phyloP scores from a whole-genome alignment of 2,113 vertebrate species.

The Hippoglossus stenolepis region DNA sequence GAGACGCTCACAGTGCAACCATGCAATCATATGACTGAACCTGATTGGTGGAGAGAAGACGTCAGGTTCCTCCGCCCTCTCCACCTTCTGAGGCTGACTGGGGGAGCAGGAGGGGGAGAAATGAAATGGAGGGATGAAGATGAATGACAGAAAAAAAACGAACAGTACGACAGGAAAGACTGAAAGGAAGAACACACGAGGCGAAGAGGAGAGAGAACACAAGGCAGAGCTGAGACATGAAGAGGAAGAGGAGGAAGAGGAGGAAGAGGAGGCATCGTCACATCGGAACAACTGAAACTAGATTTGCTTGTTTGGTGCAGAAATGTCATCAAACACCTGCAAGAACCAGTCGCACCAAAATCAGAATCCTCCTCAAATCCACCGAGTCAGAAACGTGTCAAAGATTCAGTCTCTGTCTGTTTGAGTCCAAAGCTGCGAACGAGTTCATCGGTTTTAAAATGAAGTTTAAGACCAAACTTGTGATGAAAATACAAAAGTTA shows the following conservation, averaged over 20 bases:
- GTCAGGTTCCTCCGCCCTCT: conserved; percentile 77
- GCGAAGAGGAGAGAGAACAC: neutral
- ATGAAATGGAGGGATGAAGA: neutral
- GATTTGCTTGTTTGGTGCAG: too few species aligned
- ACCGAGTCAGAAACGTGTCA: too few species aligned
- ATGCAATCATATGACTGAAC: conserved; percentile 70
- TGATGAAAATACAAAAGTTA: too few species aligned
- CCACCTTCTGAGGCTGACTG: conserved; percentile 82
- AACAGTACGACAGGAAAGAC: neutral
- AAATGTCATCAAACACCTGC: too few species aligned
- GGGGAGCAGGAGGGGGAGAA: conserved; percentile 3
- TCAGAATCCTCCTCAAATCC: too few species aligned
- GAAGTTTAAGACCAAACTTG: too few species aligned
- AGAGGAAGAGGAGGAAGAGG: neutral
- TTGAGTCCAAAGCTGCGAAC: too few species aligned
- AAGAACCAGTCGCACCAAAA: too few species aligned
- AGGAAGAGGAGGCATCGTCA: neutral
- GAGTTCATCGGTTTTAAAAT: too few species aligned
- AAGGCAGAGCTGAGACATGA: neutral
- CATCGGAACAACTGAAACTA: too few species aligned
- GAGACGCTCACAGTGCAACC: conserved; percentile 31
- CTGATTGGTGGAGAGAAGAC: conserved; percentile 83
- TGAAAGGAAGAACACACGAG: neutral
- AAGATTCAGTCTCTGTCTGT: too few species aligned
- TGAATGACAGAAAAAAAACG: neutral